phyloP scores from a whole-genome alignment of 2,797 vertebrate species.

The Picus viridis region DNA sequence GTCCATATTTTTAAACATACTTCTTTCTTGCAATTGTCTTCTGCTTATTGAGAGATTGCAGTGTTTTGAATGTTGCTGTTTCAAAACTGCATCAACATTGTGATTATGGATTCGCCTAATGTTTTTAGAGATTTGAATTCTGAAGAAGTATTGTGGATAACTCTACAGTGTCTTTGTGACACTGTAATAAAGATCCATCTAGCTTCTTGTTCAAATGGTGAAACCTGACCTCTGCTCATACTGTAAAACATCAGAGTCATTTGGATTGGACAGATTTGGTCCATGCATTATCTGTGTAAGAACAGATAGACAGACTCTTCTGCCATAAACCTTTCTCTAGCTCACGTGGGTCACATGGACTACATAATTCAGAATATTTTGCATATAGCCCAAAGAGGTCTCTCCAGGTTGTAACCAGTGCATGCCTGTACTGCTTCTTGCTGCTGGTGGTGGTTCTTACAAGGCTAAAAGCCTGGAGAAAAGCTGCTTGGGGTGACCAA shows the following conservation, averaged over 20 bases:
- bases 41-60: neutral
- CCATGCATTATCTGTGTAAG: neutral
- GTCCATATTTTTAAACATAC: neutral
- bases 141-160: neutral
- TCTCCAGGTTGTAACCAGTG: neutral
- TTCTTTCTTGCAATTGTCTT: neutral
- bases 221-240: neutral
- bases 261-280: neutral
- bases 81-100: neutral
- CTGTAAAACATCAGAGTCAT: neutral
- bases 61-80: neutral
- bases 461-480: neutral
- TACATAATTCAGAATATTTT: neutral
- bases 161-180: neutral
- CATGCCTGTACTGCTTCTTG: neutral
- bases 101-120: neutral
- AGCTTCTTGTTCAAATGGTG: neutral
- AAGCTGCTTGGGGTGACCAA: neutral
- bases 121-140: neutral
- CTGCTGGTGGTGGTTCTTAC: neutral
- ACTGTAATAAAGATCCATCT: neutral
- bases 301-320: neutral
- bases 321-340: neutral
- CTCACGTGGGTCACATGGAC: rapidly evolving
- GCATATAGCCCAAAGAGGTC: neutral